Evolutionary conservation across 2,113 vertebrate species (phyloP).

Genomic region (Crotalus viridis): DNA sequence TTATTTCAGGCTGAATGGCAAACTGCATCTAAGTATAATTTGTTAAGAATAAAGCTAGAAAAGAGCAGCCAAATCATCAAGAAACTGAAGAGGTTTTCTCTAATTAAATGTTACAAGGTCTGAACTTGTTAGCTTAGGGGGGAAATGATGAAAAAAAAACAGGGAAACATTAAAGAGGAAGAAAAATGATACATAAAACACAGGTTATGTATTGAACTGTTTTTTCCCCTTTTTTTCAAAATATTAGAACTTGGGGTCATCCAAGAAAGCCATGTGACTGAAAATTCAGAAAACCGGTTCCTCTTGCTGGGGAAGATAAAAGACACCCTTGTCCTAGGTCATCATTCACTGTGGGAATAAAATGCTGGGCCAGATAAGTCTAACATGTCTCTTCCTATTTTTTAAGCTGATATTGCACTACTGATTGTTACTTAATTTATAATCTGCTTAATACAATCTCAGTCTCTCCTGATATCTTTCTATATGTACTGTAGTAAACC

Average conservation of each 20-base stretch:
- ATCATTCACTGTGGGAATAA: not conserved
- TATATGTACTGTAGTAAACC: not conserved
- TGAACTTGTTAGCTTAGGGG: not conserved
- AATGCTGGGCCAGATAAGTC: not conserved
- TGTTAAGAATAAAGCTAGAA: not conserved
- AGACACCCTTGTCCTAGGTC: not conserved
- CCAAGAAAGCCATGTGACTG: not conserved
- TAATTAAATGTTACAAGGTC: not conserved
- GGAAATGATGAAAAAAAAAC: not conserved
- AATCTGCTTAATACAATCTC: not conserved
- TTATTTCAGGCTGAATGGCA: not conserved
- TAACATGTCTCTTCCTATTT: not conserved
- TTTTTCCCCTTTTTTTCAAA: not conserved
- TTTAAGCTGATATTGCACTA: not conserved
- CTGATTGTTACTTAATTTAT: not conserved
- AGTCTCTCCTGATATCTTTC: not conserved
- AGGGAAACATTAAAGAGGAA: not conserved
- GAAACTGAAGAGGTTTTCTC: not conserved
- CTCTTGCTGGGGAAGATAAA: not conserved
- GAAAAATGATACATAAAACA: not conserved
- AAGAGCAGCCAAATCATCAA: not conserved
- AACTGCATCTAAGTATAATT: not conserved
- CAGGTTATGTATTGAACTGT: not conserved
- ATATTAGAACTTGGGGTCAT: not conserved
- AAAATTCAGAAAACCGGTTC: not conserved